Conservation (phyloP, 2,113 vertebrate species). For the Oenanthe oenanthe region DNA sequence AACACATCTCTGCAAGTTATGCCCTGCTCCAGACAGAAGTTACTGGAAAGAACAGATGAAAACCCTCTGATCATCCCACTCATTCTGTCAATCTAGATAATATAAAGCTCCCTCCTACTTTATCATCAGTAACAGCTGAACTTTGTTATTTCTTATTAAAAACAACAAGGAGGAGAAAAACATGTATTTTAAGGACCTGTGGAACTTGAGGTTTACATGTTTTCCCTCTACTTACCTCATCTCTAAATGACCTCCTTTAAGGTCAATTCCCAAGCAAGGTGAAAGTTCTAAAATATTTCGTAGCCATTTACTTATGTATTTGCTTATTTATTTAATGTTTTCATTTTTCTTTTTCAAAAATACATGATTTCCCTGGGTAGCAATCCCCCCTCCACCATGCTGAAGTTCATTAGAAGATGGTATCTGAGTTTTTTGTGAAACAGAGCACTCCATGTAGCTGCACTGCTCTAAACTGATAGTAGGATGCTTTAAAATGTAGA, state of each 20-base stretch:
- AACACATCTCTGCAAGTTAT: not conserved
- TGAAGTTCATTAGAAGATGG: not conserved
- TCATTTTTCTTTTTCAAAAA: not conserved
- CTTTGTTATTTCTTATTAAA: not conserved
- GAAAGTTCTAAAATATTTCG: not conserved
- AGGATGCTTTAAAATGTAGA: not conserved
- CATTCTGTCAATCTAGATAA: not conserved
- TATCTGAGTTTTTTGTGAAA: not conserved
- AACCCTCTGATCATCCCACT: not conserved
- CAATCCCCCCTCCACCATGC: rapidly evolving
- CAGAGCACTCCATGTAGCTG: not conserved
- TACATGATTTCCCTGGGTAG: not conserved
- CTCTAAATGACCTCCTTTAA: not conserved
- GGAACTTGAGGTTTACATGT: not conserved
- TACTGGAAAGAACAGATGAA: not conserved
- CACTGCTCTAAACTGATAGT: not conserved
- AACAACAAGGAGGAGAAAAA: not conserved
- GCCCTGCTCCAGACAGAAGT: not conserved
- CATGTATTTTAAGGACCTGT: not conserved
- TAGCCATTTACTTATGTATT: not conserved
- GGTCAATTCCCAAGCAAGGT: not conserved
- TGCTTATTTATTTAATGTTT: not conserved
- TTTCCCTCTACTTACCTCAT: not conserved
- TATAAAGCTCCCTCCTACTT: not conserved
- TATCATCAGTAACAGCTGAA: not conserved